Conservation (phyloP, 2,888 invertebrate species). For the Chrysotoxum bicinctum region DNA sequence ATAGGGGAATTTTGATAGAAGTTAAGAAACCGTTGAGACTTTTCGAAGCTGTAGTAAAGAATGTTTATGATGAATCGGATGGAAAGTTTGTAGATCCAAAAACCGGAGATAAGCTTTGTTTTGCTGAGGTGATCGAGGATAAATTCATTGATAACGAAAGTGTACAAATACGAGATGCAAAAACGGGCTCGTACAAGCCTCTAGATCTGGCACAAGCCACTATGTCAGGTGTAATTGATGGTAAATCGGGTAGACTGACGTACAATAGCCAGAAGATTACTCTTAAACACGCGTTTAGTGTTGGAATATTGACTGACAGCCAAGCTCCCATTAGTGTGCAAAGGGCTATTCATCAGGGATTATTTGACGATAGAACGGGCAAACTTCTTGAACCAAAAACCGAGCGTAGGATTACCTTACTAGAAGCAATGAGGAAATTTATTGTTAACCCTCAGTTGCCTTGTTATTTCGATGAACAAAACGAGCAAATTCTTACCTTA, state of each 20-base stretch:
- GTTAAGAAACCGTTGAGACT: conserved; percentile 91
- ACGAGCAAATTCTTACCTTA: conserved; percentile 87
- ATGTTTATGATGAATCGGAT: conserved; percentile 89
- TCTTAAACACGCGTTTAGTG: conserved; percentile 89
- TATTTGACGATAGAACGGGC: conserved; percentile 90
- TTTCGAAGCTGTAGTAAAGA: conserved; percentile 91
- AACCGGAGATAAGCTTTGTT: conserved; percentile 88
- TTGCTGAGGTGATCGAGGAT: conserved; percentile 91
- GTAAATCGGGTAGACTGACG: conserved; percentile 85
- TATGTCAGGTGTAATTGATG: conserved; percentile 88
- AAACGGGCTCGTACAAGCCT: conserved; percentile 89
- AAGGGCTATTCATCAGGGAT: conserved; percentile 91
- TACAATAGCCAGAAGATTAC: conserved; percentile 86
- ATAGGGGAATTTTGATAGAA: conserved; percentile 91
- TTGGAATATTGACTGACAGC: conserved; percentile 90
- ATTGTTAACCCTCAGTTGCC: conserved; percentile 90
- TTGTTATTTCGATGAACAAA: conserved; percentile 90
- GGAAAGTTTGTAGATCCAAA: conserved; percentile 92
- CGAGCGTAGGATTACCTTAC: conserved; percentile 89
- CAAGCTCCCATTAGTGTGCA: conserved; percentile 92
- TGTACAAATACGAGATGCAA: conserved; percentile 90
- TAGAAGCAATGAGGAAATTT: conserved; percentile 91
- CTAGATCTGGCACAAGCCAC: conserved; percentile 91
- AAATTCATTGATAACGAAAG: conserved; percentile 92
- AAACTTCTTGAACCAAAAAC: conserved; percentile 92